Conservation (phyloP, 2,113 vertebrate genomes). For the Antennarius striatus region DNA sequence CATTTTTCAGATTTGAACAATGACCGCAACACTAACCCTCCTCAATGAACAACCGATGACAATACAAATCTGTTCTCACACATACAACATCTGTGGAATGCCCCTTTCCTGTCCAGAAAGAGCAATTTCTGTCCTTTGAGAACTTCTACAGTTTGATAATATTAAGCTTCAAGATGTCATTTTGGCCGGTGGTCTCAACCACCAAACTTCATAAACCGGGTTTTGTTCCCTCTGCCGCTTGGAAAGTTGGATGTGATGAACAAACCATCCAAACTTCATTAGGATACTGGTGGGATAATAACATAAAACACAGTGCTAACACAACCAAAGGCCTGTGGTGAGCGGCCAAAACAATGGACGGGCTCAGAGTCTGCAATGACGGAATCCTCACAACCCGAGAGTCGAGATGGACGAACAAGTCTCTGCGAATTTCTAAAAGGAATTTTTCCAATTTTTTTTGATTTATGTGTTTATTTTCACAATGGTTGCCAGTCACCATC, state of each 20-base stretch:
- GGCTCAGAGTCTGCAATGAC: conserved; percentile 13
- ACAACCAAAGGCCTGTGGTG: conserved; percentile 39
- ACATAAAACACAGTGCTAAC: conserved; percentile 22
- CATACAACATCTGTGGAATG: not conserved
- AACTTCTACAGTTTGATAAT: conserved; percentile 8
- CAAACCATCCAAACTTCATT: conserved; percentile 12
- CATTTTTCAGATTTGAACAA: too few species aligned
- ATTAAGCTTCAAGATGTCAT: conserved; percentile 30
- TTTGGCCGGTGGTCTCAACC: conserved; percentile 30
- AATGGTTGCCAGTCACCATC: conserved; percentile 32
- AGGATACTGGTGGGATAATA: conserved; percentile 12
- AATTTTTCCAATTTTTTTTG: conserved; percentile 51
- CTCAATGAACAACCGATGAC: too few species aligned
- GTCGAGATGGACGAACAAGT: conserved; percentile 43
- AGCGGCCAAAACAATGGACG: conserved; percentile 9
- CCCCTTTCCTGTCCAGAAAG: conserved; percentile 10
- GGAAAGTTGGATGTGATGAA: conserved; percentile 40
- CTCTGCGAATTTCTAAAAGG: conserved; percentile 45
- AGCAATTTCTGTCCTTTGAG: not conserved
- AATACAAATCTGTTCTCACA: too few species aligned
- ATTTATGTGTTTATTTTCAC: conserved; percentile 3
- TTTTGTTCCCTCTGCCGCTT: not conserved
- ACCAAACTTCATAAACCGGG: not conserved
- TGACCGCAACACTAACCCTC: too few species aligned
- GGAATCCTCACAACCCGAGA: not conserved